Evolutionary conservation across 2,888 invertebrate genomes (phyloP).

Genomic region (Griposia aprilina): DNA sequence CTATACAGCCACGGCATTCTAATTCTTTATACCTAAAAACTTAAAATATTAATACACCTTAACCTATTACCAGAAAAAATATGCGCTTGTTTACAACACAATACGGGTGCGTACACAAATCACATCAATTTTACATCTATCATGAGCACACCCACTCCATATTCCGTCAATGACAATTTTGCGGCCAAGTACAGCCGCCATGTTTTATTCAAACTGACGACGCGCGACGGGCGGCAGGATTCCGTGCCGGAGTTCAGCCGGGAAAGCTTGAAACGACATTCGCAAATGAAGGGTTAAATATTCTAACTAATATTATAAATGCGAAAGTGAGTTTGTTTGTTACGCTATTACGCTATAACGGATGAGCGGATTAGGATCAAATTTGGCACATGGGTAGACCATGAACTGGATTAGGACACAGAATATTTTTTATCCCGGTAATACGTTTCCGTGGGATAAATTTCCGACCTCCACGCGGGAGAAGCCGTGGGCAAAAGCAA

Average conservation of each 20-base stretch:
- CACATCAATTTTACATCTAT: conserved; percentile 58
- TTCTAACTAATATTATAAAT: no score
- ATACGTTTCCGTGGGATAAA: no score
- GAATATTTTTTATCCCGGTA: no score
- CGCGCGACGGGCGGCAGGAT: conserved; percentile 27
- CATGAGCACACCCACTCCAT: conserved; percentile 50
- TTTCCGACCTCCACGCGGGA: no score
- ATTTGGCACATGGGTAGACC: no score
- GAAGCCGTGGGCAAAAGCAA: no score
- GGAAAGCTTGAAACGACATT: conserved; percentile 28
- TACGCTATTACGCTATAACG: no score
- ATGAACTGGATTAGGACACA: no score
- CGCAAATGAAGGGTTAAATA: conserved; percentile 38
- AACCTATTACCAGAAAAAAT: conserved; percentile 15
- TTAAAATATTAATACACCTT: neutral
- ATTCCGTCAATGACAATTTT: conserved; percentile 57
- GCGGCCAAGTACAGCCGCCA: conserved; percentile 44
- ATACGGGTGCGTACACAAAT: conserved; percentile 18
- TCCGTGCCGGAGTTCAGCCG: conserved; percentile 11
- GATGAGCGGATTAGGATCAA: no score
- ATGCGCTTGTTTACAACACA: conserved; percentile 23
- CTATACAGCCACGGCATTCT: neutral
- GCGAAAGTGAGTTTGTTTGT: no score
- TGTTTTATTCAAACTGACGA: conserved; percentile 65
- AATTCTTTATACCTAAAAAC: neutral